Base-by-base conservation (phyloP, 2,888 invertebrate species). In the Neria commutata region DNA sequence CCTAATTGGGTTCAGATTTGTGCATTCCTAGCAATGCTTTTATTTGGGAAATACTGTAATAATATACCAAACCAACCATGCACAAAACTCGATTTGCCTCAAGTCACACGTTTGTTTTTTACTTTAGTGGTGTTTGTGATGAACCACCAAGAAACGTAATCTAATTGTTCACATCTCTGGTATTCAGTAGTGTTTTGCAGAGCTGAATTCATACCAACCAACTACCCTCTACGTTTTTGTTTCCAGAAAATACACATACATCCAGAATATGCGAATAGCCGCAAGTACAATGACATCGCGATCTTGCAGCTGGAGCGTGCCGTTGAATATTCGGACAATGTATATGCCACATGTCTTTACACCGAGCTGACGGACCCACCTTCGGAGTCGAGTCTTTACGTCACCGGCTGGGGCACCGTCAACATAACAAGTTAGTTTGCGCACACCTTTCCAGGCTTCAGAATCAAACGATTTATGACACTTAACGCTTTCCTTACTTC, bases 321-420 rank as follows among this genome's bases (percentile, higher is more conserved):
- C 2, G 70, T 68, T 0, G 46, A 14, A 8, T 64, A 48, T 37
- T 63, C 6, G 58, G 40, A 1, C 2, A 54, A 60, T n/a, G 59
- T 72, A 1, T 68, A 61, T 60, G 72, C 79, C 16, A 67, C 73
- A 6, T 76, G 79, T 45, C 53, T 79, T 37, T 66, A 77, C 37
- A 66, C 72, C 0, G 56, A 71, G 2, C 6, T 25, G 3, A 24
- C 1, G 0, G 78, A 79, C 66, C 72, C 79, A 0, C 67, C 70
- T 2, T 5, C 53, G 2, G 33, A 33, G 0, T 24, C 65, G 1
- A 57, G 56, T 26, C 60, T 77, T 8, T 76, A 63, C 57, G 78
- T 76, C 1, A 67, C 77, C 23, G 79, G 79, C n/a, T 79, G 80
- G 80, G 79, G 79, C 1, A 58, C 67, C 1, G 62, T 73, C 17